A percentile compares a stretch with the other conserved stretches of the same genome.
These are phyloP conservation scores for Plutomurus gul DNA, from an alignment of 1,140 invertebrate genomes.

Conservation along the genomic window DNA sequence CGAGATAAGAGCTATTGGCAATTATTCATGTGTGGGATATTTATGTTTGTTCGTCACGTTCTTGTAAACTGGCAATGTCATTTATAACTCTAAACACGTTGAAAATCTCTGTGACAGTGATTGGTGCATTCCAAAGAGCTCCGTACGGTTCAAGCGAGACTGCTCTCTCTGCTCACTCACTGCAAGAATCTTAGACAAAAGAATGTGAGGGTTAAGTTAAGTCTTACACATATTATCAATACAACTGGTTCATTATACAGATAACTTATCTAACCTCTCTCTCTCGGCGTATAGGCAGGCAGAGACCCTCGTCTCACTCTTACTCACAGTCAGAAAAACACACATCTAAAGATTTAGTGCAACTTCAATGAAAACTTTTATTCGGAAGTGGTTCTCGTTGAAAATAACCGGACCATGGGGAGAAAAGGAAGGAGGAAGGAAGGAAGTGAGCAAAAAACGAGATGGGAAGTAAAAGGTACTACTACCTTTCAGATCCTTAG, in stretches of 20 bases:
- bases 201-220: slow-evolving; percentile 20
- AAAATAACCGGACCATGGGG: not conserved
- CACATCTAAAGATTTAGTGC: slow-evolving; percentile 11
- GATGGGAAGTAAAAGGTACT: slow-evolving; percentile 1
- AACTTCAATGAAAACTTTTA: slow-evolving; percentile 6
- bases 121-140: slow-evolving; percentile 14
- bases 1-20: slow-evolving; percentile 11
- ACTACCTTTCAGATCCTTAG: not conserved
- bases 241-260: not conserved
- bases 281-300: too few relatives aligned
- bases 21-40: slow-evolving; percentile 27
- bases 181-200: slow-evolving; percentile 20
- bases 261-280: too few relatives aligned
- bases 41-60: slow-evolving; percentile 23
- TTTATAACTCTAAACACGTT: slow-evolving; percentile 22
- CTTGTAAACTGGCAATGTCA: slow-evolving; percentile 16
- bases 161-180: not conserved
- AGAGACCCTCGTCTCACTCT: not conserved
- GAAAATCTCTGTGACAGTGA: slow-evolving; percentile 7
- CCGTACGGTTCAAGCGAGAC: not conserved
- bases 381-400: slow-evolving; percentile 7
- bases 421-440: not conserved
- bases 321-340: not conserved
- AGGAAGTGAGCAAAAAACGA: slow-evolving; percentile 1
- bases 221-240: slow-evolving; percentile 17